These are phyloP conservation scores for Cyrtonyx montezumae DNA, from an alignment of 2,113 vertebrate genomes.

Conservation along the genomic window DNA sequence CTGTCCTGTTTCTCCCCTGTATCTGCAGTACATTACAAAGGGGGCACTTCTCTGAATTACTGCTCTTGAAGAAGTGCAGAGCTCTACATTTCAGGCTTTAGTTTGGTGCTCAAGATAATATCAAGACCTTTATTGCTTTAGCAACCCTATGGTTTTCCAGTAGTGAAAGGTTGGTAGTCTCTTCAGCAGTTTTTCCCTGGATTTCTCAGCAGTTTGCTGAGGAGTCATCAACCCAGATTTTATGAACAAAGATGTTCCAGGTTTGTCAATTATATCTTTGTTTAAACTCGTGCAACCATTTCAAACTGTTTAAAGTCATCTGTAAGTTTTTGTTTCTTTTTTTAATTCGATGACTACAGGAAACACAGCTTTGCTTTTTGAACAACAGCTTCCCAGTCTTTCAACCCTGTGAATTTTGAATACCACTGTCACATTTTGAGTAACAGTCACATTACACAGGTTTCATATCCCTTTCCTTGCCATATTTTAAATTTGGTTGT, in stretches of 20 bases:
- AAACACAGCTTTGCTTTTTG: background rate
- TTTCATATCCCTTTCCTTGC: background rate
- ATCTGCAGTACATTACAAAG: background rate
- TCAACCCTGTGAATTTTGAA: background rate
- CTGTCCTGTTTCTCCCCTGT: background rate
- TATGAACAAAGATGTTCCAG: background rate
- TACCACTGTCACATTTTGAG: too few relatives aligned
- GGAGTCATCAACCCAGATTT: background rate
- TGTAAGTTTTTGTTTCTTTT: background rate
- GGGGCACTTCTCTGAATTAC: background rate
- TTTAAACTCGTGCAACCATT: background rate
- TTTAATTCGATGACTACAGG: background rate
- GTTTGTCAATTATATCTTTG: background rate
- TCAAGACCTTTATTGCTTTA: background rate
- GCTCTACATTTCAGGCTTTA: background rate
- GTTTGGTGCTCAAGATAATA: background rate
- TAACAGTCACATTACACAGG: accelerated
- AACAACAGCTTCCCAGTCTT: background rate
- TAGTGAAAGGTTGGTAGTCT: background rate
- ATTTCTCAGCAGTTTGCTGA: background rate
- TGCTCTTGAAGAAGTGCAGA: accelerated
- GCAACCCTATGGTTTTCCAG: background rate
- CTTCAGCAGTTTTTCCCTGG: background rate
- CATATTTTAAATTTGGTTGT: background rate
- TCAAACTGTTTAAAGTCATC: background rate